These are phyloP conservation scores for Crocidura indochinensis DNA, from an alignment of 2,797 vertebrate species.

Conservation along the genomic window DNA sequence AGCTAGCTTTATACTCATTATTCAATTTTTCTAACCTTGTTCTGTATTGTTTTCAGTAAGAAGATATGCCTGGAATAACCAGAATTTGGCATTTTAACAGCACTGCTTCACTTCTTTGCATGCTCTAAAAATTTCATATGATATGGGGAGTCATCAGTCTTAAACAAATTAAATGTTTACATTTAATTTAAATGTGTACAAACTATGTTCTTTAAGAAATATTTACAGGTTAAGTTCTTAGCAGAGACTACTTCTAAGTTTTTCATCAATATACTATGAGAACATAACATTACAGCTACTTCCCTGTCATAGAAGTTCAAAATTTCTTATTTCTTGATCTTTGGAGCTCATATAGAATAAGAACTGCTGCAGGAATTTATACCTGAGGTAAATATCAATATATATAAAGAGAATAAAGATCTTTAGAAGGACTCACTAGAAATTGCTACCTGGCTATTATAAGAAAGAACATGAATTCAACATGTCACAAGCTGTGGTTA, in stretches of 20 bases:
- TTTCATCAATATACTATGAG: background rate
- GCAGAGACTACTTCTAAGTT: background rate
- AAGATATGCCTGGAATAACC: background rate
- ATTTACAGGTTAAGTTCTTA: background rate
- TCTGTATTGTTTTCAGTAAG: background rate
- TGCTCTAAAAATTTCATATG: background rate
- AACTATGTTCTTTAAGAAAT: background rate
- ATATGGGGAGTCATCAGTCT: background rate
- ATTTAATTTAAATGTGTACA: background rate
- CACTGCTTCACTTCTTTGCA: background rate
- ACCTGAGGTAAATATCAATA: background rate
- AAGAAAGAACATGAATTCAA: background rate
- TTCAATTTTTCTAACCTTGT: too few relatives aligned
- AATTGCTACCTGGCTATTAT: background rate
- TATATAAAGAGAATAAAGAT: background rate
- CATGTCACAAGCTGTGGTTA: background rate
- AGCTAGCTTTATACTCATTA: too few relatives aligned
- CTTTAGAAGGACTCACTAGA: constrained; percentile 12
- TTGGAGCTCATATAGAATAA: constrained; percentile 6
- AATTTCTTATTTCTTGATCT: constrained; percentile 48
- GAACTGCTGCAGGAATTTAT: background rate
- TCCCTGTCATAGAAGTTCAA: background rate
- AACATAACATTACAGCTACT: background rate
- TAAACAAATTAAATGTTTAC: background rate
- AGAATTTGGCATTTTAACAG: constrained; percentile 14